phyloP scores from a whole-genome alignment of 2,797 vertebrate species.

The Cynodonichthys magdalenae region DNA sequence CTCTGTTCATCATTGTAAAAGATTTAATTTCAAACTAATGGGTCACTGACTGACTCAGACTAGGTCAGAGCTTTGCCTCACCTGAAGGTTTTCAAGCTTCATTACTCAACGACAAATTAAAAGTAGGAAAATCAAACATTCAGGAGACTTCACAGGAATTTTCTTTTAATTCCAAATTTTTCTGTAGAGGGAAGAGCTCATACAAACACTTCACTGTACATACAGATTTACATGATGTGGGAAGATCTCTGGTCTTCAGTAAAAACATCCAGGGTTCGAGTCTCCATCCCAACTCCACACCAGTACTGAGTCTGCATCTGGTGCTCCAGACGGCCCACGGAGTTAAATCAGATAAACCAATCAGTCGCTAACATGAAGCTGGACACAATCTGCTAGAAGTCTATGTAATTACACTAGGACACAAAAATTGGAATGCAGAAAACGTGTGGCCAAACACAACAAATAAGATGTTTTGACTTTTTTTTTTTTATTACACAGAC shows the following conservation, averaged over 20 bases:
- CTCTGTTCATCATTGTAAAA: background rate
- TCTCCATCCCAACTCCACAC: slow-evolving; percentile 31
- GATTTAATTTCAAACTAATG: background rate
- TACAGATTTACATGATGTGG: slow-evolving; percentile 74
- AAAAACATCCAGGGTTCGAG: slow-evolving; percentile 19
- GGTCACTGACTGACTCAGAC: background rate
- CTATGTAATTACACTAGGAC: slow-evolving; percentile 11
- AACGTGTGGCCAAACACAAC: slow-evolving; percentile 28
- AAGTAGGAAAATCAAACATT: slow-evolving; percentile 19
- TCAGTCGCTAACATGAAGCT: slow-evolving; percentile 21
- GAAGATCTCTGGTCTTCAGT: slow-evolving; percentile 50
- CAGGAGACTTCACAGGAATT: slow-evolving; percentile 62
- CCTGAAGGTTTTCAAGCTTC: too few species aligned
- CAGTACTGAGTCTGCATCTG: slow-evolving; percentile 16
- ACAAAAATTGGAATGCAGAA: slow-evolving; percentile 56
- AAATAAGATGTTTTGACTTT: background rate
- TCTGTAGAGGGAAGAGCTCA: slow-evolving; percentile 64
- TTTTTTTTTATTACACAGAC: background rate
- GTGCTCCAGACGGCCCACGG: slow-evolving; percentile 15
- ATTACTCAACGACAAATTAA: background rate
- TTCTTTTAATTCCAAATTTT: slow-evolving; percentile 71
- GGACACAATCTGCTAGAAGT: slow-evolving; percentile 28
- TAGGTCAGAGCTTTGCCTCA: too few species aligned
- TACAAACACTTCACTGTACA: slow-evolving; percentile 79
- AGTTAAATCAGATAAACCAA: slow-evolving; percentile 24